Base-by-base conservation (phyloP, 1,140 invertebrate species). In the Scaptomyza pallida region DNA sequence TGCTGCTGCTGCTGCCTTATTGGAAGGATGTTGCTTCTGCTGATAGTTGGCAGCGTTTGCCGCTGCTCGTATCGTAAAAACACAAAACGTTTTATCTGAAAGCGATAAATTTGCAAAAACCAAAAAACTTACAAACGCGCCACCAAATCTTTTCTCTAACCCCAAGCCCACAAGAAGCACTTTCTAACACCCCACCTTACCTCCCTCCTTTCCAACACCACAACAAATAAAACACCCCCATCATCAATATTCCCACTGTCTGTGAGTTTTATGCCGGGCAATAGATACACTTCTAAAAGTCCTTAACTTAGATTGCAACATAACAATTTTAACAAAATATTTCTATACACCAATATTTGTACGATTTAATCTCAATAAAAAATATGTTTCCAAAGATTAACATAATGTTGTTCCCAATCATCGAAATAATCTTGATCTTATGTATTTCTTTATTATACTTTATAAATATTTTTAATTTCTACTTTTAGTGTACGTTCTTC, bases 11-110 rank as follows among this genome's bases (percentile, higher is more conserved):
- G n/a, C 8, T 6, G 6, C 26, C 5, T 30, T 9, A 30, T 37
- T 37, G 33, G 12, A n/a, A 37, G 33, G 33, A 37, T 37, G 10
- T 37, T 37, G 33, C 33, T 37, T 37, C 12, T n/a, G 26, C n/a
- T 21, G 50, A 37, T 62, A 47, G 44, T 62, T 55, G 33, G 13
- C 13, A 52, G 52, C 63, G 65, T 77, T 82, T 64, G 79, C 72
- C 26, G 26, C 33, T 72, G 80, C 63, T 81, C 73, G 61, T 78
- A 77, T 86, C 81, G 81, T 86, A 88, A 86, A 81, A 88, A 81
- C 81, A 82, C 75, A 82, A 88, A 88, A 88, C 82, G 82, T 88
- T 88, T 88, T 88, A 88, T 88, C 82, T 88, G 70, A 88, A 88
- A 88, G 82, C 82, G 82, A 88, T 88, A 88, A 88, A 88, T 88